Evolutionary conservation across 2,888 invertebrate species (phyloP).

Genomic region (Unio pictorum): DNA sequence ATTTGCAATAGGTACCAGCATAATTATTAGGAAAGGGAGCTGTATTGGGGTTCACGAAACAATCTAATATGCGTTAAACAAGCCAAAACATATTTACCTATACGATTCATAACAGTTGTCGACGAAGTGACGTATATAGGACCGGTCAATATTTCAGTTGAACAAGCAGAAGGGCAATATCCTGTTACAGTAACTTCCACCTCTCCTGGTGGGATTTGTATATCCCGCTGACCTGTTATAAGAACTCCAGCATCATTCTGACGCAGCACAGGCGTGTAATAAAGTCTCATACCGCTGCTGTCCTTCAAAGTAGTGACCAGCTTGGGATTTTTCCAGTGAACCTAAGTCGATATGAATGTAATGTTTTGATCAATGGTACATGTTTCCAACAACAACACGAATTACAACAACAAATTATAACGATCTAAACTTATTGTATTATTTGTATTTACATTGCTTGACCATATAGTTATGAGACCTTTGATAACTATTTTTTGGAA

Average conservation of each 20-base stretch:
- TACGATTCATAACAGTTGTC: slow-evolving; percentile 30
- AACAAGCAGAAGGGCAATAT: slow-evolving; percentile 10
- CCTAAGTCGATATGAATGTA: not conserved
- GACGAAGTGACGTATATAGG: slow-evolving; percentile 21
- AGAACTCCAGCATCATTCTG: slow-evolving; percentile 5
- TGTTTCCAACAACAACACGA: too few species aligned
- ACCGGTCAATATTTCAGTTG: slow-evolving; percentile 11
- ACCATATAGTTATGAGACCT: too few species aligned
- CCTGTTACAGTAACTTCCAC: too few species aligned
- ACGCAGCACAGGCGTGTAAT: not conserved
- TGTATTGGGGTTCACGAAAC: too few species aligned
- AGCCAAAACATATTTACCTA: slow-evolving; percentile 19
- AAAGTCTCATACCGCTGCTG: slow-evolving; percentile 2
- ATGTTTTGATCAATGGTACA: too few species aligned
- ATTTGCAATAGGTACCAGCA: too few species aligned
- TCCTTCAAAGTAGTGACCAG: not conserved
- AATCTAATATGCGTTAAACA: not conserved
- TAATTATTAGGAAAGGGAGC: too few species aligned
- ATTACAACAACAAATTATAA: too few species aligned
- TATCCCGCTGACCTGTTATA: slow-evolving; percentile 3
- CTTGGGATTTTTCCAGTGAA: slow-evolving; percentile 3
- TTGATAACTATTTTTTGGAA: too few species aligned
- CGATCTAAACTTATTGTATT: too few species aligned
- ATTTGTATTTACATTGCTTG: too few species aligned
- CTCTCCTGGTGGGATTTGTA: not conserved